Conservation (phyloP, 2,113 vertebrate species). For the Pseudorectes ferrugineus region DNA sequence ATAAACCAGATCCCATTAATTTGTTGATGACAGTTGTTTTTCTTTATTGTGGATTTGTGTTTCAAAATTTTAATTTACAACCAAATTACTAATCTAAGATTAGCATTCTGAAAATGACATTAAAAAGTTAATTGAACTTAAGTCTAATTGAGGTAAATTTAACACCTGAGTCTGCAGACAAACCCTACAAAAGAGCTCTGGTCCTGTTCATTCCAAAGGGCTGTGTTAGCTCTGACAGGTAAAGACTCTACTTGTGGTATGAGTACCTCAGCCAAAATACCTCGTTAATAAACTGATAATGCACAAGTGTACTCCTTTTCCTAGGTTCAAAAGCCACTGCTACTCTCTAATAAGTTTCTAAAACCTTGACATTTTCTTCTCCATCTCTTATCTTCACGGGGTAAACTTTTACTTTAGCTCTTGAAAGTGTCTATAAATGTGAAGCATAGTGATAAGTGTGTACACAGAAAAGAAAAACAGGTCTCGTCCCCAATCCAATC, state of each 20-base stretch:
- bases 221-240: background rate
- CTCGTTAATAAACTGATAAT: background rate
- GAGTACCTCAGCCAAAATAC: background rate
- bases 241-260: background rate
- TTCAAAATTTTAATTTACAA: background rate
- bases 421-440: background rate
- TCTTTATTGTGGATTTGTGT: background rate
- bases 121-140: background rate
- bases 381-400: background rate
- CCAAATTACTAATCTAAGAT: background rate
- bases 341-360: background rate
- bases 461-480: background rate
- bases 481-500: fast-evolving
- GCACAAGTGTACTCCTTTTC: background rate
- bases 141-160: background rate
- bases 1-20: background rate
- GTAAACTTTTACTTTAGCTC: background rate
- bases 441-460: background rate
- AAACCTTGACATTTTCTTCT: background rate
- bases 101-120: background rate
- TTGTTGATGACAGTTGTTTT: background rate
- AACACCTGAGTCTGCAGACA: background rate
- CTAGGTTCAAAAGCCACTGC: background rate
- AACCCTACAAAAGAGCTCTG: background rate
- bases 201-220: background rate